Evolutionary conservation across 2,113 vertebrate genomes (phyloP).

Genomic region (Dipodomys spectabilis): DNA sequence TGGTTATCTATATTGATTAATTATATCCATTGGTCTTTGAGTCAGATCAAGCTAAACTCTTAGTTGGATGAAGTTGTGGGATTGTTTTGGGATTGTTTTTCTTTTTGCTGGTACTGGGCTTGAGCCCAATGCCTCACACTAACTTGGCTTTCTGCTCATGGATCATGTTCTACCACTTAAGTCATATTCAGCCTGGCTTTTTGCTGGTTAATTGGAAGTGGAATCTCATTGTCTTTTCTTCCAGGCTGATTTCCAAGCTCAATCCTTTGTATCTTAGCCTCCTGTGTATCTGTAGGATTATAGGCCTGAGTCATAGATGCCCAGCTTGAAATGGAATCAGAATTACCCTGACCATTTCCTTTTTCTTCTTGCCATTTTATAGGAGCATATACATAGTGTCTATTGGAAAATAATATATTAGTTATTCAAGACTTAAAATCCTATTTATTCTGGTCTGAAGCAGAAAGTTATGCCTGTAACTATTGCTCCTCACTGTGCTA

Average conservation of each 20-base stretch:
- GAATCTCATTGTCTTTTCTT: too few relatives aligned
- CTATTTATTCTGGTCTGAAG: slow-evolving; percentile 53
- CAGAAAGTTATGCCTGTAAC: slow-evolving; percentile 46
- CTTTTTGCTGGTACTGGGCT: too few relatives aligned
- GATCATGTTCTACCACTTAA: too few relatives aligned
- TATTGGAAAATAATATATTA: slow-evolving; percentile 55
- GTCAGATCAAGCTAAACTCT: slow-evolving; percentile 53
- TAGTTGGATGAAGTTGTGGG: slow-evolving; percentile 55
- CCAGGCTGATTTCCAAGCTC: too few relatives aligned
- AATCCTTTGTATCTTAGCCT: too few relatives aligned
- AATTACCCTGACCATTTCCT: slow-evolving; percentile 40
- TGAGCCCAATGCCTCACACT: too few relatives aligned
- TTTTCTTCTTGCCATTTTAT: slow-evolving; percentile 32
- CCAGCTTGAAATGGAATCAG: slow-evolving; percentile 32
- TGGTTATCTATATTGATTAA: background rate
- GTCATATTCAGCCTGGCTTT: too few relatives aligned
- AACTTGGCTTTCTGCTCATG: too few relatives aligned
- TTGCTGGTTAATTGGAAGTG: too few relatives aligned
- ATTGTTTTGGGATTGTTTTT: slow-evolving; percentile 43
- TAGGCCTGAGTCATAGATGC: too few relatives aligned
- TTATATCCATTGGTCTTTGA: slow-evolving; percentile 24
- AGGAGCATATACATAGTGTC: slow-evolving; percentile 24
- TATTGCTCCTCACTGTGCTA: background rate
- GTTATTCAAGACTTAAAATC: slow-evolving; percentile 32
- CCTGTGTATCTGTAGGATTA: slow-evolving; percentile 21